phyloP scores from a whole-genome alignment of 2,888 invertebrate species.

The Caenorhabditis sp. region DNA sequence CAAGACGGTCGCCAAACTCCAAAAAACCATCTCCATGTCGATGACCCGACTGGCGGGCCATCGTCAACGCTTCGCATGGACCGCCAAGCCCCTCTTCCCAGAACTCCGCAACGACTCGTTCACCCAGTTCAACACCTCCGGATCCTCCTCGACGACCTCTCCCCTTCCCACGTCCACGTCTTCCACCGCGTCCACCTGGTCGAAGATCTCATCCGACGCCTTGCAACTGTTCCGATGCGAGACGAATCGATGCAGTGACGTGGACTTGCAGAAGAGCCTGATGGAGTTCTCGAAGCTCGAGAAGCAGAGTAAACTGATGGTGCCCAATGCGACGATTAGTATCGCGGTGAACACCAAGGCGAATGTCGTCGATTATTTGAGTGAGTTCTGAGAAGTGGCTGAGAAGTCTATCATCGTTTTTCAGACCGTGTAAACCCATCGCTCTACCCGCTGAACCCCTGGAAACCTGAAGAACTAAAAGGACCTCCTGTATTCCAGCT shows the following conservation, averaged over 20 bases:
- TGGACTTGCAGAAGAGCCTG: constrained; percentile 78
- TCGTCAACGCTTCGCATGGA: constrained; percentile 80
- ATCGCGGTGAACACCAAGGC: constrained; percentile 64
- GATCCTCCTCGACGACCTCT: constrained; percentile 28
- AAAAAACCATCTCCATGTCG: constrained; percentile 77
- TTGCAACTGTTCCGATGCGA: constrained; percentile 79
- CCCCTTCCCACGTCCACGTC: constrained; percentile 22
- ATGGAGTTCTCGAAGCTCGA: constrained; percentile 75
- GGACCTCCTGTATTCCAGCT: constrained; percentile 89
- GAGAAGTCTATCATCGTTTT: constrained; percentile 35
- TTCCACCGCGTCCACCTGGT: constrained; percentile 43
- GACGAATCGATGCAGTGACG: constrained; percentile 74
- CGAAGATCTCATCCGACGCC: constrained; percentile 41
- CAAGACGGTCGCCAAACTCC: constrained; percentile 76
- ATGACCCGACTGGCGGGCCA: constrained; percentile 73
- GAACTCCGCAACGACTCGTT: constrained; percentile 59
- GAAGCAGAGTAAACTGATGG: constrained; percentile 66
- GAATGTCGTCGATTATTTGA: constrained; percentile 62
- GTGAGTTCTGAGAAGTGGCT: constrained; percentile 66
- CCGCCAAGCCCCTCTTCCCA: constrained; percentile 72
- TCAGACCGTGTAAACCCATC: constrained; percentile 91
- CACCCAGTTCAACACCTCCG: constrained; percentile 7
- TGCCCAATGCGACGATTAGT: constrained; percentile 69
- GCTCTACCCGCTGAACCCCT: constrained; percentile 87
- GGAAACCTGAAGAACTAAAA: constrained; percentile 62